A percentile compares a stretch with the other conserved stretches of the same genome.
Evolutionary conservation across 2,113 vertebrate species (phyloP).

Genomic region (Piprites chloris): DNA sequence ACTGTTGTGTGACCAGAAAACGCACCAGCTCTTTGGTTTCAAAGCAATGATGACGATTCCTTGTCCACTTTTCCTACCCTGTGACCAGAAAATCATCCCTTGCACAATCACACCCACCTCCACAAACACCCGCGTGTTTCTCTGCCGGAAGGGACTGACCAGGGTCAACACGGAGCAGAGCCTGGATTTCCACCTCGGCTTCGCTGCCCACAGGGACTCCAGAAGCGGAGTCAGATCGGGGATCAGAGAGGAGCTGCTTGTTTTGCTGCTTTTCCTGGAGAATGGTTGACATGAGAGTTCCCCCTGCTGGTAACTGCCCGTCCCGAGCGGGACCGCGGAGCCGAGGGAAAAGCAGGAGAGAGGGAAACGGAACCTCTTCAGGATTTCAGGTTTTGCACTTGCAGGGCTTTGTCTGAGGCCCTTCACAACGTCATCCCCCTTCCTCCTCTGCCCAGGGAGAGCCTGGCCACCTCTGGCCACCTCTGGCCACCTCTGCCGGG

Average conservation of each 20-base stretch:
- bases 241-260: neutral
- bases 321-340: neutral
- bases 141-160: too few relatives aligned
- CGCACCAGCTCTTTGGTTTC: too few relatives aligned
- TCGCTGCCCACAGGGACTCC: neutral
- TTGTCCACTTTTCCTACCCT: accelerated
- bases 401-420: neutral
- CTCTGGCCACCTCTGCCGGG: neutral
- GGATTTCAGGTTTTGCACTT: neutral
- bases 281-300: neutral
- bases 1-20: too few relatives aligned
- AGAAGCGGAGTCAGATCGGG: neutral
- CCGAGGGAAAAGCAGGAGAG: neutral
- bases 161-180: neutral
- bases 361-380: neutral
- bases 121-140: too few relatives aligned
- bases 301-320: neutral
- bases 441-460: neutral
- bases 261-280: neutral
- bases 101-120: neutral
- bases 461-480: neutral
- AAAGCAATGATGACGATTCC: neutral
- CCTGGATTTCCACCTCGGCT: neutral
- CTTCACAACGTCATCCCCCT: neutral
- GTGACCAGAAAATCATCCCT: accelerated